A percentile compares a stretch with the other conserved stretches of the same genome.
Conservation (phyloP, 2,888 invertebrate species). For the Pristionchus fissidentatus region DNA sequence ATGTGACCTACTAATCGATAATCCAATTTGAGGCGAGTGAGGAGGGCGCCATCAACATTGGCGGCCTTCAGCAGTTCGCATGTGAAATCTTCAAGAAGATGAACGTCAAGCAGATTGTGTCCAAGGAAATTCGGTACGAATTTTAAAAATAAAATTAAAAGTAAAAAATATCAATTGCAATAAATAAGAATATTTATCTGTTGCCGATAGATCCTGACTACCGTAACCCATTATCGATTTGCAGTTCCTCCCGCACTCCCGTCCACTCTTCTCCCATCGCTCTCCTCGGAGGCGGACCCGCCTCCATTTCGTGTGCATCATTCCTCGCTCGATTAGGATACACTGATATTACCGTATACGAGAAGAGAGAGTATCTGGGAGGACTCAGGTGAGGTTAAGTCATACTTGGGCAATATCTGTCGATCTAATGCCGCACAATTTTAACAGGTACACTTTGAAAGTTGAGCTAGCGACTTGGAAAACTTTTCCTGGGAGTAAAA, state of each 20-base stretch:
- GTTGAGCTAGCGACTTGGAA: background rate
- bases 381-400: constrained; percentile 87
- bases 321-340: constrained; percentile 95
- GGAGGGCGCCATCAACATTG: constrained; percentile 98
- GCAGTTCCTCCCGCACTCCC: constrained; percentile 72
- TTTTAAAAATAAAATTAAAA: background rate
- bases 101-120: constrained; percentile 89
- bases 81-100: constrained; percentile 95
- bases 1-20: background rate
- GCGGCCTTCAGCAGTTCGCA: constrained; percentile 96
- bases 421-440: background rate
- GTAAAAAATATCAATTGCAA: constrained; percentile 82
- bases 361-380: constrained; percentile 88
- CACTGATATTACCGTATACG: constrained; percentile 90
- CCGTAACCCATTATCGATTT: constrained; percentile 53
- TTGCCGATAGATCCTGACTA: background rate
- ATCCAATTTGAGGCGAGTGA: constrained; percentile 88
- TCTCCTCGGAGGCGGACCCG: constrained; percentile 93
- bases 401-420: background rate
- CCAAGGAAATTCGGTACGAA: constrained; percentile 80
- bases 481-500: background rate
- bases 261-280: constrained; percentile 83
- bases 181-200: background rate
- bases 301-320: constrained; percentile 94
- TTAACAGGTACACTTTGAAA: background rate